A percentile compares a stretch with the other conserved stretches of the same genome.
Evolutionary conservation across 2,113 vertebrate genomes (phyloP).

Genomic region (Albula goreensis): DNA sequence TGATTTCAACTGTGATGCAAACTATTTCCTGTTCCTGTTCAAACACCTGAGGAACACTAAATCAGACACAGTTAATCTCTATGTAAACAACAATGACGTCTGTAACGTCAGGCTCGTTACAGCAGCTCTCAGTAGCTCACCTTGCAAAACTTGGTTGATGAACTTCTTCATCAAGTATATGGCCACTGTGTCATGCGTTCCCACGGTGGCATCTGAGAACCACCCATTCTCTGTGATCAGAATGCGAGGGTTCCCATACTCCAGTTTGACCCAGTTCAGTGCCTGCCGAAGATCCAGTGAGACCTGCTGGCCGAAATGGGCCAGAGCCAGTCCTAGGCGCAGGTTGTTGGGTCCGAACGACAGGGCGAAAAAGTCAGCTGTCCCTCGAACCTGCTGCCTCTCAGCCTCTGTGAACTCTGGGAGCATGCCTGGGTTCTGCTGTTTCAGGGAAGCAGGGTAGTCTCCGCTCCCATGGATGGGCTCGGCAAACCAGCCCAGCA

Average conservation of each 20-base stretch:
- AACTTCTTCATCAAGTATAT: constrained; percentile 93
- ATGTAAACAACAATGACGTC: neutral
- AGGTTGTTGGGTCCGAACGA: constrained; percentile 93
- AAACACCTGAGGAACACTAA: neutral
- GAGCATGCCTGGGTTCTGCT: constrained; percentile 57
- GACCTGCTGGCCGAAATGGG: constrained; percentile 75
- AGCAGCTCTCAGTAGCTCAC: constrained; percentile 62
- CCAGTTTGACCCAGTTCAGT: constrained; percentile 87
- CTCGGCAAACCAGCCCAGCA: constrained; percentile 90
- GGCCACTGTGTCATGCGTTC: constrained; percentile 83
- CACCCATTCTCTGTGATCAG: constrained; percentile 90
- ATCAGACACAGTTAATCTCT: neutral
- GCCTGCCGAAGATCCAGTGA: constrained; percentile 78
- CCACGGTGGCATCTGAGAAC: constrained; percentile 84
- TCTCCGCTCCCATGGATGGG: constrained; percentile 86
- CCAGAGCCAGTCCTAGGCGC: constrained; percentile 67
- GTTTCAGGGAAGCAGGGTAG: constrained; percentile 81
- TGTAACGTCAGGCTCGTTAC: neutral
- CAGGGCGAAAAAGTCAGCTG: constrained; percentile 92
- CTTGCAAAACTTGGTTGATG: constrained; percentile 88
- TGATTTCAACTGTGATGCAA: neutral
- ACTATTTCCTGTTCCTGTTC: neutral
- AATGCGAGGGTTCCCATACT: constrained; percentile 80
- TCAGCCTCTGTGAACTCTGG: constrained; percentile 79
- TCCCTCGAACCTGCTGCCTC: constrained; percentile 75